Evolutionary conservation across 1,140 invertebrate species (phyloP).

Genomic region (Euwallacea fornicatus): DNA sequence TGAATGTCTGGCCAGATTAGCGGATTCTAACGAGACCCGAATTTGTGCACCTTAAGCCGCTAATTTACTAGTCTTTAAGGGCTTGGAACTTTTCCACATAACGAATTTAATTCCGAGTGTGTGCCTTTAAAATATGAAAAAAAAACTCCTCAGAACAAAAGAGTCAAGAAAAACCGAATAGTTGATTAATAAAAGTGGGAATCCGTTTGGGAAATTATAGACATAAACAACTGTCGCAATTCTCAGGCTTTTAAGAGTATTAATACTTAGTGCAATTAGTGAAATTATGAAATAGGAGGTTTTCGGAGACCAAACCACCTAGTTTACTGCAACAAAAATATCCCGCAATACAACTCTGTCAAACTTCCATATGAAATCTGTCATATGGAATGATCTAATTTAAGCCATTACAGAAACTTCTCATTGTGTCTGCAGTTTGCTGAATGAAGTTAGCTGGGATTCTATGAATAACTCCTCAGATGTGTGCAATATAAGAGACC

Average conservation of each 20-base stretch:
- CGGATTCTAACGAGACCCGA: slow-evolving; percentile 1
- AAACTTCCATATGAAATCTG: slow-evolving; percentile 6
- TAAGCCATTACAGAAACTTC: slow-evolving; percentile 13
- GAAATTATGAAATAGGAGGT: slow-evolving; percentile 20
- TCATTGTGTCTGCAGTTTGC: slow-evolving; percentile 2
- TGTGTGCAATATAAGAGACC: neutral
- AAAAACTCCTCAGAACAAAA: neutral
- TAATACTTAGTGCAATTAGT: slow-evolving; percentile 15
- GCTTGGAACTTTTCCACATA: neutral
- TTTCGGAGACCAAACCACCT: neutral
- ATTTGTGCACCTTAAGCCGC: slow-evolving; percentile 3
- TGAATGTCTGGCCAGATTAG: slow-evolving; percentile 12
- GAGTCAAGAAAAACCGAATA: neutral
- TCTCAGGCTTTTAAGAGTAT: slow-evolving; percentile 21
- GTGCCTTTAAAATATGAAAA: neutral
- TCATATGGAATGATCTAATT: slow-evolving; percentile 9
- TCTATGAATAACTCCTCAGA: neutral
- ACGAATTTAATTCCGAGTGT: neutral
- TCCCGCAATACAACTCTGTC: neutral
- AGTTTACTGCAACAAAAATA: neutral
- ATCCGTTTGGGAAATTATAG: slow-evolving; percentile 7
- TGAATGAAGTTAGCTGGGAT: too few species aligned
- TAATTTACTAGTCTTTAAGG: slow-evolving; percentile 14
- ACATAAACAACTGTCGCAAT: slow-evolving; percentile 17
- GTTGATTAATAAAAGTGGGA: neutral